Evolutionary conservation across 2,888 invertebrate genomes (phyloP).

Genomic region (Drosophila kambysellisi): DNA sequence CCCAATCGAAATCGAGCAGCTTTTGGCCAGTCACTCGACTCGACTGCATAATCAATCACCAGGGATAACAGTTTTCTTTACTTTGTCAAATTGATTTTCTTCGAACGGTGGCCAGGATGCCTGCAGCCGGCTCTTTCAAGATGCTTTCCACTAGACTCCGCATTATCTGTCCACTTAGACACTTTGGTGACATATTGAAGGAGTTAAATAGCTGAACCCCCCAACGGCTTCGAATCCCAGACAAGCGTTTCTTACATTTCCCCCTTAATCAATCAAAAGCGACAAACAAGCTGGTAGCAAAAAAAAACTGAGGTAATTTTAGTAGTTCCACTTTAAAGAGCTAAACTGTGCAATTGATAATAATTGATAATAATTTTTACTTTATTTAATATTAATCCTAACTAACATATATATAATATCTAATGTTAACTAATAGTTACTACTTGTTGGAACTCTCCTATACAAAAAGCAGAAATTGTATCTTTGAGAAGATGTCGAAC

Average conservation of each 20-base stretch:
- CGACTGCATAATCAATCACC: constrained; percentile 76
- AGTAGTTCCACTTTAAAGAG: constrained; percentile 12
- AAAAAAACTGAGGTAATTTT: constrained; percentile 1
- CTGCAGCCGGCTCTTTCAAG: constrained; percentile 3
- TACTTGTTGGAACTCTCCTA: background rate
- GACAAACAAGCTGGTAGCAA: constrained; percentile 53
- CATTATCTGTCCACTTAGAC: constrained; percentile 73
- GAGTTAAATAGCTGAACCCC: constrained; percentile 72
- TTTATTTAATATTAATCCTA: background rate
- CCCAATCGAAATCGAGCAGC: constrained; percentile 58
- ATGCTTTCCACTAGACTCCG: constrained; percentile 14
- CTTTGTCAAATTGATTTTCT: constrained; percentile 73
- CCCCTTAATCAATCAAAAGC: constrained; percentile 57
- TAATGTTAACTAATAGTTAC: background rate
- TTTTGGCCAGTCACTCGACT: constrained; percentile 72
- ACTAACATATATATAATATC: background rate
- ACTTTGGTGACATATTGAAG: constrained; percentile 78
- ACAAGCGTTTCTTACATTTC: constrained; percentile 45
- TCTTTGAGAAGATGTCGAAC: background rate
- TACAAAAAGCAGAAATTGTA: background rate
- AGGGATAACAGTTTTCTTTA: constrained; percentile 73
- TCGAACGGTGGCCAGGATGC: constrained; percentile 22
- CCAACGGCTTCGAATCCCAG: constrained; percentile 37
- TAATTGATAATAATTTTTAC: background rate
- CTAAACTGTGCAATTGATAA: constrained; percentile 5